Conservation (phyloP, 2,113 vertebrate genomes). For the Oryzias melastigma region DNA sequence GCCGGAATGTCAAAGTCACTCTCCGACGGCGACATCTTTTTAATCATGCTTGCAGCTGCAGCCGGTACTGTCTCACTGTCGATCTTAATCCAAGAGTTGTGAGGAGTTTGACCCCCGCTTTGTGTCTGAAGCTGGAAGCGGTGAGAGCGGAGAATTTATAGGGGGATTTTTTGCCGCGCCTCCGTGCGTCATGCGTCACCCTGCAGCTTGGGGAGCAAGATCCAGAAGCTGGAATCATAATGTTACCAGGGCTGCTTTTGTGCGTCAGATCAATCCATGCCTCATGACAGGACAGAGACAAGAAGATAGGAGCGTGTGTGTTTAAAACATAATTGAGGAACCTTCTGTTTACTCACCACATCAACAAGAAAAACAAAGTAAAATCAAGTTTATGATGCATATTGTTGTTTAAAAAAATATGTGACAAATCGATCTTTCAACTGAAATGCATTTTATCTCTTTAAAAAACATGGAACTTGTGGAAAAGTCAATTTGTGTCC, state of each 20-base stretch:
- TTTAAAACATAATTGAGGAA: neutral
- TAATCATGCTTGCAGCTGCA: conserved; percentile 86
- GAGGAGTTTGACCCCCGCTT: conserved; percentile 7
- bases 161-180: conserved; percentile 48
- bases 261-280: conserved; percentile 46
- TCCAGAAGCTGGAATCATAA: conserved; percentile 27
- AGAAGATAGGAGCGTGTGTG: neutral
- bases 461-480: too few species aligned
- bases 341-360: neutral
- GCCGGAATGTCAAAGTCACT: conserved; percentile 89
- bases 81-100: conserved; percentile 1
- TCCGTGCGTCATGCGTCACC: conserved; percentile 61
- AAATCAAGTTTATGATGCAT: too few species aligned
- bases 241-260: conserved; percentile 36
- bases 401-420: too few species aligned
- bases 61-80: neutral
- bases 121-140: conserved; percentile 16
- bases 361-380: too few species aligned
- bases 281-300: neutral
- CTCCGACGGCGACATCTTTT: conserved; percentile 90
- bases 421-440: too few species aligned
- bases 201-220: conserved; percentile 29
- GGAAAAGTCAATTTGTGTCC: neutral
- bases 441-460: too few species aligned
- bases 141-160: conserved; percentile 54